Evolutionary conservation across 2,888 invertebrate genomes (phyloP).

Genomic region (Drosophila nr. fundita): DNA sequence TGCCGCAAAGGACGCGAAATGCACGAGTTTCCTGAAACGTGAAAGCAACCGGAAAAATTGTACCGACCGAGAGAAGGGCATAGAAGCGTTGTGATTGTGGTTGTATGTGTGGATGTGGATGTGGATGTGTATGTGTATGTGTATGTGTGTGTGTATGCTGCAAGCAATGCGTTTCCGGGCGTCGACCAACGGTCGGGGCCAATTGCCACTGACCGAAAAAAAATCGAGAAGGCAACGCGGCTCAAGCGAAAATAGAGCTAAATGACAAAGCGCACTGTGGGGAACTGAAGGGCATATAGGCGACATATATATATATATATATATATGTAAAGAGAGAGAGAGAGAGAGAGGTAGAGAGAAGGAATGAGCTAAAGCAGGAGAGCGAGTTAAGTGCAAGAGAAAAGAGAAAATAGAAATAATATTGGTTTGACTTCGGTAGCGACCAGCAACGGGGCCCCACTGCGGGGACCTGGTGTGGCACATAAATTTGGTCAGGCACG

Average conservation of each 20-base stretch:
- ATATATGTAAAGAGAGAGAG: background rate
- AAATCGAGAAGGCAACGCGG: constrained; percentile 50
- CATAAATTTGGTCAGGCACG: constrained; percentile 59
- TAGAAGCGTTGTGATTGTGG: background rate
- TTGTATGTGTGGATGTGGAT: constrained; percentile 2
- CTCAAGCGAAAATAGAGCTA: constrained; percentile 34
- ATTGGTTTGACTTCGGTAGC: constrained; percentile 69
- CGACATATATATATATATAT: background rate
- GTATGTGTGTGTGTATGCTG: constrained; percentile 8
- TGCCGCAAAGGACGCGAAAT: constrained; percentile 65
- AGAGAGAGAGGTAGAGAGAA: background rate
- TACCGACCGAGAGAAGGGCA: constrained; percentile 42
- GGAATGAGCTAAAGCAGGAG: background rate
- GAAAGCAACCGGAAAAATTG: constrained; percentile 81
- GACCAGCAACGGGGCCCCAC: constrained; percentile 15
- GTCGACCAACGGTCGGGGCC: constrained; percentile 50
- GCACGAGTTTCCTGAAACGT: constrained; percentile 76
- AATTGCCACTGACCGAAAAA: constrained; percentile 68
- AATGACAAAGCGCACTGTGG: constrained; percentile 59
- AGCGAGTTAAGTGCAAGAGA: background rate
- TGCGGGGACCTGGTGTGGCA: constrained; percentile 28
- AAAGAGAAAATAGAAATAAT: constrained; percentile 49
- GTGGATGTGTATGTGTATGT: background rate
- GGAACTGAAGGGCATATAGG: constrained; percentile 6
- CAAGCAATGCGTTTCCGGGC: constrained; percentile 59